A percentile compares a stretch with the other conserved stretches of the same genome.
Evolutionary conservation across 2,888 invertebrate species (phyloP).

Genomic region (Stramonita haemastoma): DNA sequence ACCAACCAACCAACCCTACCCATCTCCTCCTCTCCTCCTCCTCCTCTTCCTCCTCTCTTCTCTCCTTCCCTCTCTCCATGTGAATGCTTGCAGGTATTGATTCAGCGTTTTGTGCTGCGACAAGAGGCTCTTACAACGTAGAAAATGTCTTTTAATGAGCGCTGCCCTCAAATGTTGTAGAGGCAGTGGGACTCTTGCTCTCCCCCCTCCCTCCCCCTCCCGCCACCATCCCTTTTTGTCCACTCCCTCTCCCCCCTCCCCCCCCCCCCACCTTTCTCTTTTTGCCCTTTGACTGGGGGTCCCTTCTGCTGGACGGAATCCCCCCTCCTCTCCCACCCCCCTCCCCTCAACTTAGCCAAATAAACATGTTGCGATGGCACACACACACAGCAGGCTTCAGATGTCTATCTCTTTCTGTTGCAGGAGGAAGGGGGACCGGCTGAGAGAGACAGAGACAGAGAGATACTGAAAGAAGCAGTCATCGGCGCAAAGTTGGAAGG

Average conservation of each 20-base stretch:
- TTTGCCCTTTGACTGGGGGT: background rate
- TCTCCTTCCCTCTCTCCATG: background rate
- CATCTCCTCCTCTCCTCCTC: too few relatives aligned
- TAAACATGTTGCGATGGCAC: slow-evolving; percentile 36
- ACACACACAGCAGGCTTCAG: slow-evolving; percentile 19
- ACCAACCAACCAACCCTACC: too few relatives aligned
- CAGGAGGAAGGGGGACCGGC: slow-evolving; percentile 34
- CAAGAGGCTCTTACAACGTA: slow-evolving; percentile 22
- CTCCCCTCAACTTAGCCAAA: slow-evolving; percentile 20
- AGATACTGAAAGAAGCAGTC: too few relatives aligned
- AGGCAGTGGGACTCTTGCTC: background rate
- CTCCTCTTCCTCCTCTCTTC: too few relatives aligned
- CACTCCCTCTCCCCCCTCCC: background rate
- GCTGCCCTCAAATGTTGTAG: background rate
- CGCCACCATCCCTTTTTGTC: background rate
- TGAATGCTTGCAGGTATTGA: slow-evolving; percentile 32
- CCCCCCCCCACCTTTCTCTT: background rate
- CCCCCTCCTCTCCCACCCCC: background rate
- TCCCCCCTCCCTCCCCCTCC: background rate
- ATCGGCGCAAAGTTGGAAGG: too few relatives aligned
- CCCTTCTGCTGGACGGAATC: too few relatives aligned
- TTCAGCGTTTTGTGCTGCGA: slow-evolving; percentile 19
- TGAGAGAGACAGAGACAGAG: slow-evolving; percentile 37
- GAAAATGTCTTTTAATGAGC: slow-evolving; percentile 23
- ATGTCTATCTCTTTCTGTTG: slow-evolving; percentile 41